Percentiles rank a stretch among this genome's conserved stretches.
Evolutionary conservation across 2,113 vertebrate species (phyloP).

Genomic region (Ptychochromis oligacanthus): DNA sequence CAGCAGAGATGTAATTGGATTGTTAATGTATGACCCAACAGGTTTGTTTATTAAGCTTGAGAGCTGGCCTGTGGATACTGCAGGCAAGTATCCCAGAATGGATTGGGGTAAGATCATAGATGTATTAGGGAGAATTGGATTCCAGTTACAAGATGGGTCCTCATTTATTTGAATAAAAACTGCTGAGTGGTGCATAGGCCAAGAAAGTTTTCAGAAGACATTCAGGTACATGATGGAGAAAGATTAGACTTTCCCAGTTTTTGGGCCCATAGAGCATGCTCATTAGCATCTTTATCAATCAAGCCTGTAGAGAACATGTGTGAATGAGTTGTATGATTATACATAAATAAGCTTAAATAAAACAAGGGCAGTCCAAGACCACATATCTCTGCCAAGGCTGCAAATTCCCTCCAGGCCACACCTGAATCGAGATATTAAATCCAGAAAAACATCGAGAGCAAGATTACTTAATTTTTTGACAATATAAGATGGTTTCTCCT

Average conservation of each 20-base stretch:
- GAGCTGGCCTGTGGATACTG: background rate
- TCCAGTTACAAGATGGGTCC: background rate
- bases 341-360: background rate
- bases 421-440: background rate
- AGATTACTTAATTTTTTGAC: background rate
- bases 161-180: background rate
- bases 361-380: background rate
- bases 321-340: background rate
- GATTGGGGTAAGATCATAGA: background rate
- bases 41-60: constrained; percentile 4
- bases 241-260: background rate
- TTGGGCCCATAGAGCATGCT: background rate
- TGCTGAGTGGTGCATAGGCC: background rate
- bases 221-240: background rate
- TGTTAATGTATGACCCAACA: background rate
- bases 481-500: background rate
- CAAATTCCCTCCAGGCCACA: background rate
- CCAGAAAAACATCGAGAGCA: background rate
- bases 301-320: background rate
- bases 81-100: background rate
- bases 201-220: background rate
- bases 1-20: background rate
- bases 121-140: background rate
- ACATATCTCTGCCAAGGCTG: background rate
- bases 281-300: background rate